Conservation (phyloP, 1,140 invertebrate species). For the Diabrotica undecimpunctata region DNA sequence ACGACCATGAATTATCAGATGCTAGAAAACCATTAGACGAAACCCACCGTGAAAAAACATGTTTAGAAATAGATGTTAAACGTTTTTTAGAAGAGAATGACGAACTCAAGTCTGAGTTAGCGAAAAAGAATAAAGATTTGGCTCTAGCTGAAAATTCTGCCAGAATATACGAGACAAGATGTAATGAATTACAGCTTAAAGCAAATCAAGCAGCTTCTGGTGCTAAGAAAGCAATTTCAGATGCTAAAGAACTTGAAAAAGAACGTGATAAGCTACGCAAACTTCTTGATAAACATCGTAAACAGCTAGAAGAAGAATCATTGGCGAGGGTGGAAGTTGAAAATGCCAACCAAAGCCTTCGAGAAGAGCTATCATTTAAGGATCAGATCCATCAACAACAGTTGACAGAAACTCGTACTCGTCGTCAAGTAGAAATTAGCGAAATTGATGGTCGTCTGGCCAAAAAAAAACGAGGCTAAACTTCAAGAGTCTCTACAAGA, state of each 20-base stretch:
- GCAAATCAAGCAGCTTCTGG: conserved; percentile 74
- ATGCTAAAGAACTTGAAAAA: conserved; percentile 71
- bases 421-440: conserved; percentile 70
- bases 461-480: conserved; percentile 89
- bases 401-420: conserved; percentile 80
- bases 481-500: conserved; percentile 88
- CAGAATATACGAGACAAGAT: conserved; percentile 65
- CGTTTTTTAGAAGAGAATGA: conserved; percentile 81
- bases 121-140: conserved; percentile 80
- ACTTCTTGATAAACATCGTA: conserved; percentile 72
- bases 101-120: conserved; percentile 73
- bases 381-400: conserved; percentile 77
- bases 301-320: conserved; percentile 88
- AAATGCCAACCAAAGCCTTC: conserved; percentile 85
- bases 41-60: conserved; percentile 83
- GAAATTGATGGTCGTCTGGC: conserved; percentile 79
- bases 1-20: conserved; percentile 86
- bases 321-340: conserved; percentile 88
- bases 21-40: conserved; percentile 85
- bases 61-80: conserved; percentile 85
- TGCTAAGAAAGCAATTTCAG: conserved; percentile 73
- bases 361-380: conserved; percentile 91
- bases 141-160: conserved; percentile 66
- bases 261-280: conserved; percentile 73
- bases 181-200: conserved; percentile 71